A percentile compares a stretch with the other conserved stretches of the same genome.
Evolutionary conservation across 2,797 vertebrate genomes (phyloP).

Genomic region (Etheostoma perlongum): DNA sequence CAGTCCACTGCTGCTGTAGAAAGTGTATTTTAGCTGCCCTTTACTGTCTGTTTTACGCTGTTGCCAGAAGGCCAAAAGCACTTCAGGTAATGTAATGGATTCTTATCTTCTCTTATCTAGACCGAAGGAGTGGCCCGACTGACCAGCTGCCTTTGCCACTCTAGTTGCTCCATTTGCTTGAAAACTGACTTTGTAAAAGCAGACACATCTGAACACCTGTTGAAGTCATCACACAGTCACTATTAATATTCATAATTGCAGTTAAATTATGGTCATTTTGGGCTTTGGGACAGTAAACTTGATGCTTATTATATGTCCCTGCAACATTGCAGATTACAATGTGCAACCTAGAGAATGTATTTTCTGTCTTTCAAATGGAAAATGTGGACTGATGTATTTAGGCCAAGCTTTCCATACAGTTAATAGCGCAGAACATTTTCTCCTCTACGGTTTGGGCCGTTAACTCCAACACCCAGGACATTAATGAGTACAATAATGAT

Average conservation of each 20-base stretch:
- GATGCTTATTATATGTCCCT: neutral
- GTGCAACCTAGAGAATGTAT: neutral
- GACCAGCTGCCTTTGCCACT: neutral
- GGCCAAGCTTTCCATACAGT: neutral
- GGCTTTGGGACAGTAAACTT: neutral
- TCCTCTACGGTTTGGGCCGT: neutral
- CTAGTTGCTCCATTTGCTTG: neutral
- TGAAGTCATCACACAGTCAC: neutral
- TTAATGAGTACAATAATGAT: conserved; percentile 19
- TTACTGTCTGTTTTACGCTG: too few relatives aligned
- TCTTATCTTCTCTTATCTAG: too few relatives aligned
- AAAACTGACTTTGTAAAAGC: neutral
- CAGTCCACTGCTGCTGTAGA: too few relatives aligned
- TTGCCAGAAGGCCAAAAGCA: too few relatives aligned
- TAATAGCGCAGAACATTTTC: neutral
- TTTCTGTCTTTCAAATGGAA: neutral
- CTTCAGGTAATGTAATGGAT: too few relatives aligned
- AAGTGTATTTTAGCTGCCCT: too few relatives aligned
- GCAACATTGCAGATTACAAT: neutral
- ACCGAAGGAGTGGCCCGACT: neutral
- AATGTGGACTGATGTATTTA: neutral
- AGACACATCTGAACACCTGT: neutral
- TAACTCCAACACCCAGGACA: conserved; percentile 14
- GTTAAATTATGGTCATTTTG: conserved; percentile 10
- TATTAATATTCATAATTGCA: conserved; percentile 2